These are phyloP conservation scores for Coracias cyanogaster DNA, from an alignment of 2,797 vertebrate genomes.

Conservation along the genomic window DNA sequence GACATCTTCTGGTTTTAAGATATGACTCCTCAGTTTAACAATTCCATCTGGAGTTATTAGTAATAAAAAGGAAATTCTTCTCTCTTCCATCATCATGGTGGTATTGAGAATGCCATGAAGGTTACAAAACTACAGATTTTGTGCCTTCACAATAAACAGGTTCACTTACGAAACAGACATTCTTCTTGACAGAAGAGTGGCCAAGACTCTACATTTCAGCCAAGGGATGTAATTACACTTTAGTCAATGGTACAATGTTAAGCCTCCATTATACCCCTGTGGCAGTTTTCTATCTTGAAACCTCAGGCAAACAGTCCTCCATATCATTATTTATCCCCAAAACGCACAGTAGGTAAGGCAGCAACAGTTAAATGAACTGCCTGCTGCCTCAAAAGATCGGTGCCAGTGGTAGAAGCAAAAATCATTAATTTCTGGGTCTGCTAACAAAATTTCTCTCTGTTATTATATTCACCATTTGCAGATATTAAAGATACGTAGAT, in stretches of 20 bases:
- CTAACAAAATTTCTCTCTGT: neutral
- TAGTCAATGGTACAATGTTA: neutral
- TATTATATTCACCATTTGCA: neutral
- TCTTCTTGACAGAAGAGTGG: neutral
- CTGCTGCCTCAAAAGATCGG: neutral
- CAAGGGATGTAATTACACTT: neutral
- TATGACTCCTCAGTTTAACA: conserved; percentile 5
- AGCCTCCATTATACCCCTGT: neutral
- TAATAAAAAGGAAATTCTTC: conserved; percentile 6
- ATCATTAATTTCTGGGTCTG: neutral
- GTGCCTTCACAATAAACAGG: neutral
- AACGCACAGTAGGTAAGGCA: neutral
- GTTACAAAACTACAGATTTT: neutral
- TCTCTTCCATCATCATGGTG: neutral
- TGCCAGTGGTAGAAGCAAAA: neutral
- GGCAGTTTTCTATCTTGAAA: neutral
- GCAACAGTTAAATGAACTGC: neutral
- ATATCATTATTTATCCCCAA: neutral
- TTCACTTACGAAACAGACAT: neutral
- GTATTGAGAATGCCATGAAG: neutral
- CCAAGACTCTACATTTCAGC: neutral
- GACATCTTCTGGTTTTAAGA: neutral
- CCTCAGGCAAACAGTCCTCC: neutral
- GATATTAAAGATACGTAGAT: neutral
- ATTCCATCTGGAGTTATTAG: conserved; percentile 2